Percentiles rank a stretch among this genome's conserved stretches.
phyloP scores from a whole-genome alignment of 2,113 vertebrate genomes.

The Phyllostomus discolor region DNA sequence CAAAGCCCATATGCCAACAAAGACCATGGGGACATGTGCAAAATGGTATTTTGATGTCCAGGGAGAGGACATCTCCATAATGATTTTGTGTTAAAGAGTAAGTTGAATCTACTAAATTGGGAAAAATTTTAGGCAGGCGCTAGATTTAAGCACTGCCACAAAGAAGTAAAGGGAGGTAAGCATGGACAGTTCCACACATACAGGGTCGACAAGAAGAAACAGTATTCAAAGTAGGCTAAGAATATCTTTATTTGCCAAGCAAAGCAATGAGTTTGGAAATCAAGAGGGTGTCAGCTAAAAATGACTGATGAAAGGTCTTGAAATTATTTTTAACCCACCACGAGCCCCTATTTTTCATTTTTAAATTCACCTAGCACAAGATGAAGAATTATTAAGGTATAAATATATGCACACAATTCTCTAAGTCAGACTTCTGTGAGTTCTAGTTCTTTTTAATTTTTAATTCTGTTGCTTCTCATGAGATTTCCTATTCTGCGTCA shows the following conservation, averaged over 20 bases:
- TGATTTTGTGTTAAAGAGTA: background rate
- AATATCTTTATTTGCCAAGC: conserved; percentile 34
- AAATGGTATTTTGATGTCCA: background rate
- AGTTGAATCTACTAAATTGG: background rate
- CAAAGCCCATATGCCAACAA: background rate
- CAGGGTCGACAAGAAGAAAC: background rate
- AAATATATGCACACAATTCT: background rate
- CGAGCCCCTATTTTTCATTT: conserved; percentile 7
- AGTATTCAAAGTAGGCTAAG: background rate
- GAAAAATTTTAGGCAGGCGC: background rate
- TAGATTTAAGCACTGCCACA: background rate
- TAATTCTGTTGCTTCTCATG: conserved; percentile 16
- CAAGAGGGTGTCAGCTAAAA: background rate
- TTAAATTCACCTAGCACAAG: background rate
- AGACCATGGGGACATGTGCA: background rate
- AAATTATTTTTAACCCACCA: conserved; percentile 25
- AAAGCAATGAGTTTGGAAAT: conserved; percentile 26
- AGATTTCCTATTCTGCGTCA: conserved; percentile 12
- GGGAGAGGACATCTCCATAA: background rate
- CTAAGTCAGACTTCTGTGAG: background rate
- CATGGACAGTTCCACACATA: background rate
- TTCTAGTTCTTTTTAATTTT: conserved; percentile 17
- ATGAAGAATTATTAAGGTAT: background rate
- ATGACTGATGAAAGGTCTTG: background rate
- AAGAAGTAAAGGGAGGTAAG: background rate